Conservation (phyloP, 2,113 vertebrate genomes). For the Platysternon megacephalum region DNA sequence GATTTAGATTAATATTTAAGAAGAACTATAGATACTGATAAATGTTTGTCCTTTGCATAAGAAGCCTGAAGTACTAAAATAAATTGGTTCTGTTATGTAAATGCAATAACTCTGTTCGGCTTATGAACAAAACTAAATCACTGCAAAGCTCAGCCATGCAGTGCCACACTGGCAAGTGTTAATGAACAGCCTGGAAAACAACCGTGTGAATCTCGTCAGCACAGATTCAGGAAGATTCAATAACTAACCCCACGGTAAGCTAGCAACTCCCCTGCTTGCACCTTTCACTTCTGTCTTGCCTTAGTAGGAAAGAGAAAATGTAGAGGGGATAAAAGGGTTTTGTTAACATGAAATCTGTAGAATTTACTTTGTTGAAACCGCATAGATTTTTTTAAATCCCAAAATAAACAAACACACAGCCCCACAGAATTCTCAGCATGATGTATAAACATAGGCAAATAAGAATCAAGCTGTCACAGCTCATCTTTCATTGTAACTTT, state of each 20-base stretch:
- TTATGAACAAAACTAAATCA: neutral
- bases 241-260: fast-evolving
- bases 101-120: neutral
- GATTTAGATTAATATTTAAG: neutral
- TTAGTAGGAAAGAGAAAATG: neutral
- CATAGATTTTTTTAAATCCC: slow-evolving; percentile 7
- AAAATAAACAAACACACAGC: neutral
- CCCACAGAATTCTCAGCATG: slow-evolving; percentile 40
- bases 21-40: neutral
- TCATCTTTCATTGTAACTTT: slow-evolving; percentile 35
- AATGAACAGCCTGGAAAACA: slow-evolving; percentile 10
- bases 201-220: neutral
- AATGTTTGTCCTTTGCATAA: neutral
- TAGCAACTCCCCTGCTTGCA: neutral
- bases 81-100: neutral
- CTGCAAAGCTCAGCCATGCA: neutral
- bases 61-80: neutral
- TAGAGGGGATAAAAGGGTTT: neutral
- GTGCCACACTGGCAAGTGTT: slow-evolving; percentile 4
- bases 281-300: neutral
- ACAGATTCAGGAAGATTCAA: neutral
- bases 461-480: slow-evolving; percentile 22
- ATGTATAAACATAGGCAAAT: slow-evolving; percentile 57
- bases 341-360: neutral
- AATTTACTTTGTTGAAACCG: neutral